Base-by-base conservation (phyloP, 2,888 invertebrate species). In the Lydus trimaculatus region DNA sequence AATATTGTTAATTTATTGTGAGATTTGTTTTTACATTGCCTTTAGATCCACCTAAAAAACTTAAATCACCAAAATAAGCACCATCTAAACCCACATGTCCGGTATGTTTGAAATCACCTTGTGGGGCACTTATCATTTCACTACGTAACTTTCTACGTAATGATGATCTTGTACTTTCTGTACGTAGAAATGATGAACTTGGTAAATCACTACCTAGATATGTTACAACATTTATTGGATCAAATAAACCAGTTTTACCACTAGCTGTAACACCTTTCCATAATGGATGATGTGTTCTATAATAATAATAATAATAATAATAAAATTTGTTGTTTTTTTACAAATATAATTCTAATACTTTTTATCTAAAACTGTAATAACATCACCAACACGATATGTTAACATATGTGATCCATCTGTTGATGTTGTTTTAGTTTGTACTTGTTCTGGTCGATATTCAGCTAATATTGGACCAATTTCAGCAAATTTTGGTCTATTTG, bases 41-140 rank as follows among this genome's bases (percentile, higher is more conserved):
- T 76, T 85, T 84, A 59, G 86, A 89, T 69, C 91, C 90, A 2
- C 91, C 91, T 17, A 93, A 86, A 78, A 92, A 91, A 63, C 91
- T 90, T 58, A 99, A 91, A 84, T 99, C 97, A 2, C 99, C 99
- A 85, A 99, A 99, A 82, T 95, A 95, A 31, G 97, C 96, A 0
- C 99, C 99, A 84, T 99, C 99, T 58, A 97, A 88, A 0, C 99
- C 99, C 13, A 99, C 96, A 84, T 99, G 99, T 0, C 91, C 84
- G 0, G 97, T 99, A 84, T 99, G 99, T 80, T 97, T 95, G 23
- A 99, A 90, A 84, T 99, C 98, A 48, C 97, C 97, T 84, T 98
- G 97, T 0, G 99, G 99, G 70, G 94, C 92, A 61, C 98, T 97
- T 80, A 99, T 99, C 97, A 98, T 96, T 83, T 94, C 94, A 9